These are phyloP conservation scores for Otolemur garnettii DNA, from an alignment of 2,113 vertebrate species.

Conservation along the genomic window DNA sequence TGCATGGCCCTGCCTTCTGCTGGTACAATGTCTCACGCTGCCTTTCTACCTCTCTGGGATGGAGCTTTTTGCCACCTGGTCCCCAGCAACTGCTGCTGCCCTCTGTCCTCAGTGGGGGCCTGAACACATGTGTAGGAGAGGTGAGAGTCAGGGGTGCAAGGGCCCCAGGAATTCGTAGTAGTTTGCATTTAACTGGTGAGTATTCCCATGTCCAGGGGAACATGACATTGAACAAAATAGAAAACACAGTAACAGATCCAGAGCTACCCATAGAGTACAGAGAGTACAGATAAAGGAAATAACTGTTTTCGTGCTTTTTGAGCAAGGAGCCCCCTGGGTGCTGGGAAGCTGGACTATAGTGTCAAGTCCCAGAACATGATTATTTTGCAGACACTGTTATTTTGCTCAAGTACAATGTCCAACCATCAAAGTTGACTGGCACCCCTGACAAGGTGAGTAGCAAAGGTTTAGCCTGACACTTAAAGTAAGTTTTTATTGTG, in stretches of 20 bases:
- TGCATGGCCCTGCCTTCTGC: rapidly evolving
- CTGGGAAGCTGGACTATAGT: neutral
- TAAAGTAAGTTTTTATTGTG: neutral
- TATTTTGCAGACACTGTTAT: neutral
- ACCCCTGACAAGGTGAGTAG: neutral
- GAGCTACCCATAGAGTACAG: neutral
- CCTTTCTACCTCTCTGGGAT: neutral
- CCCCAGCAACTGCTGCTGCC: neutral
- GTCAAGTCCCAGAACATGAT: neutral
- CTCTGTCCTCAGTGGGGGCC: rapidly evolving
- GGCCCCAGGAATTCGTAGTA: neutral
- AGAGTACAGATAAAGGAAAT: neutral
- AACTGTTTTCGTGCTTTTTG: neutral
- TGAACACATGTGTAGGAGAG: neutral
- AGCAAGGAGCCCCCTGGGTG: neutral
- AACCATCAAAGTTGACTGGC: neutral
- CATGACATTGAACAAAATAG: neutral
- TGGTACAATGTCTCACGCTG: neutral
- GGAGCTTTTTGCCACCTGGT: neutral
- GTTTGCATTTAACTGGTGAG: neutral
- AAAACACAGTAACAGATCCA: neutral
- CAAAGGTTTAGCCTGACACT: neutral
- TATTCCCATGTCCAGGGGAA: neutral
- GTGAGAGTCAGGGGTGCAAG: neutral
- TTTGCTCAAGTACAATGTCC: neutral